Conservation (phyloP, 1,140 invertebrate species). For the Cydia strobilella region DNA sequence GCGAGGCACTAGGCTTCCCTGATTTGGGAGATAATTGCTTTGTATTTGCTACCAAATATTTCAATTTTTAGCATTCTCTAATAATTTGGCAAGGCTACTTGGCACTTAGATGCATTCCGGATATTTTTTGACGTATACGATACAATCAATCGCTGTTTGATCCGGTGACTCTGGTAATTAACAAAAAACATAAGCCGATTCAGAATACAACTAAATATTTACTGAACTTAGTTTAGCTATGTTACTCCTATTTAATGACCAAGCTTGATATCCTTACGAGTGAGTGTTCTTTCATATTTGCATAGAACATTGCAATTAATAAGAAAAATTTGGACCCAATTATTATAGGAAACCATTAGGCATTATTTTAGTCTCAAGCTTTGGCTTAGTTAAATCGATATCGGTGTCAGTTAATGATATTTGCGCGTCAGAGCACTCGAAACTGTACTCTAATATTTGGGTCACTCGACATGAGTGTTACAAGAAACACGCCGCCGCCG, state of each 20-base stretch:
- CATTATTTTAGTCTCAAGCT: conserved; percentile 1
- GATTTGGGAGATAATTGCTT: not conserved
- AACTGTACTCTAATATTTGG: conserved; percentile 24
- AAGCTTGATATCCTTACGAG: too few relatives aligned
- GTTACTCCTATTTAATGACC: too few relatives aligned
- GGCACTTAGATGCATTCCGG: not conserved
- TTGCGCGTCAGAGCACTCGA: conserved; percentile 27
- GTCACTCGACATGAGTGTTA: conserved; percentile 21
- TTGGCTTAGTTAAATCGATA: not conserved
- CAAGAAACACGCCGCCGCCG: conserved; percentile 31
- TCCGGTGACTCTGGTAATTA: not conserved
- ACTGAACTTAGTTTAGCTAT: too few relatives aligned
- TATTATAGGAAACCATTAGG: not conserved
- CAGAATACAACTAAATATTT: not conserved
- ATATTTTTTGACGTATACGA: not conserved
- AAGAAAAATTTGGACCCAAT: not conserved
- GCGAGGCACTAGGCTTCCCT: conserved; percentile 36
- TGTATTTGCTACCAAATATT: not conserved
- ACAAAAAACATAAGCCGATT: not conserved
- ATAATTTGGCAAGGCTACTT: conserved; percentile 1
- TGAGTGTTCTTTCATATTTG: too few relatives aligned
- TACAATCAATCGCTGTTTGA: not conserved
- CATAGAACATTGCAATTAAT: too few relatives aligned
- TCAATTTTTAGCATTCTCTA: conserved; percentile 10
- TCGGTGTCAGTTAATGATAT: conserved; percentile 20